phyloP scores from a whole-genome alignment of 1,140 invertebrate genomes.

The Lethocerus indicus region DNA sequence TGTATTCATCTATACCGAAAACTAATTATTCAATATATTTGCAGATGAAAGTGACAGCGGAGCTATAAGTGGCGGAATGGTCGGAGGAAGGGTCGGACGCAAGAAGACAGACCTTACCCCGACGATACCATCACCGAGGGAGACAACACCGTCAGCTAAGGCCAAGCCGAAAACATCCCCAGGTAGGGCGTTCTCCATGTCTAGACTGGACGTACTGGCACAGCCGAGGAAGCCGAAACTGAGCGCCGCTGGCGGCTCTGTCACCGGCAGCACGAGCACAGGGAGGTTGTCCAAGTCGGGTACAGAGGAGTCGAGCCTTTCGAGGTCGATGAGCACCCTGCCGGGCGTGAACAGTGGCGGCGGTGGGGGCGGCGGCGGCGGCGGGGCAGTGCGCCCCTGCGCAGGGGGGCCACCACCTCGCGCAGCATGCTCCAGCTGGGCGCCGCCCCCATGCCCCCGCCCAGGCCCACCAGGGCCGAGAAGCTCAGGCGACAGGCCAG shows the following conservation, averaged over 20 bases:
- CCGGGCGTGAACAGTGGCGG: constrained; percentile 1
- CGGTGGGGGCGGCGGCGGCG: neutral
- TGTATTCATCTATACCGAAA: too few relatives aligned
- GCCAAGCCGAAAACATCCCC: constrained; percentile 18
- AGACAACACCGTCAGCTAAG: constrained; percentile 19
- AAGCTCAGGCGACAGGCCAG: constrained; percentile 32
- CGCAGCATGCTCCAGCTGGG: constrained; percentile 32
- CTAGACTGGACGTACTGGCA: constrained; percentile 68
- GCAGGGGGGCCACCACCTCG: constrained; percentile 25
- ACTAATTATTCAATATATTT: too few relatives aligned
- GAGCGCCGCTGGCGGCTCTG: constrained; percentile 16
- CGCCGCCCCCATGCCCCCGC: constrained; percentile 23
- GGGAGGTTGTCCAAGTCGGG: constrained; percentile 9
- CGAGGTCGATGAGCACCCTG: constrained; percentile 10
- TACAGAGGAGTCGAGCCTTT: neutral
- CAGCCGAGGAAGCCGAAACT: constrained; percentile 40
- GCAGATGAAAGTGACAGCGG: too few relatives aligned
- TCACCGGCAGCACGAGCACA: constrained; percentile 10
- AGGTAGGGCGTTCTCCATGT: constrained; percentile 77
- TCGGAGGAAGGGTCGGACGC: constrained; percentile 23
- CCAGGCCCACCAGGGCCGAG: constrained; percentile 33
- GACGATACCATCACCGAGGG: constrained; percentile 59
- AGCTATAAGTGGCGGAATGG: too few relatives aligned
- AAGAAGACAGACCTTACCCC: constrained; percentile 79
- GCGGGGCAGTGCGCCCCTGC: constrained; percentile 14